Evolutionary conservation across 1,140 invertebrate genomes (phyloP).

Genomic region (Drosophila navojoa): DNA sequence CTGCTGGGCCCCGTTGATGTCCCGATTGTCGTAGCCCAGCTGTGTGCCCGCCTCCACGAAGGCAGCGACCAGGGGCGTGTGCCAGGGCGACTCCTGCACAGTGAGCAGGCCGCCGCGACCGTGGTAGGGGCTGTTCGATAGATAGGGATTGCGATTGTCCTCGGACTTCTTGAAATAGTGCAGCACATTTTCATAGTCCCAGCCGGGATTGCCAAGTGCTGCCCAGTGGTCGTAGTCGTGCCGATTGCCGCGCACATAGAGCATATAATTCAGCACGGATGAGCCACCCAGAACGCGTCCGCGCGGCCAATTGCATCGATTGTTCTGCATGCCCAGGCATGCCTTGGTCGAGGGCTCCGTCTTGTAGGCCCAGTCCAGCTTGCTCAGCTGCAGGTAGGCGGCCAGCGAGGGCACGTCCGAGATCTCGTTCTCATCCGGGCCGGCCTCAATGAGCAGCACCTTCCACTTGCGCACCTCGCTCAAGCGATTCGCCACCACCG

Average conservation of each 20-base stretch:
- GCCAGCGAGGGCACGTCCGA: conserved; percentile 94
- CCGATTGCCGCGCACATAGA: conserved; percentile 92
- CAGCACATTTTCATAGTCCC: conserved; percentile 94
- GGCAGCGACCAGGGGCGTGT: conserved; percentile 90
- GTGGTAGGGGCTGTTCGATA: conserved; percentile 89
- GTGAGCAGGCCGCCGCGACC: conserved; percentile 90
- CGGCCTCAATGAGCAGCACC: conserved; percentile 95
- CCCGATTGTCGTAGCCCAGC: conserved; percentile 93
- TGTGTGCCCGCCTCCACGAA: conserved; percentile 94
- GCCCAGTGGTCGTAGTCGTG: conserved; percentile 97
- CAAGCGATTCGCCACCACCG: conserved; percentile 95
- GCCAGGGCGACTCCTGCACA: conserved; percentile 93
- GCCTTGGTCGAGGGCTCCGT: conserved; percentile 93
- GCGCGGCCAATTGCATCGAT: conserved; percentile 92
- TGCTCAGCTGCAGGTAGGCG: conserved; percentile 93
- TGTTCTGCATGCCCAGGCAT: conserved; percentile 90
- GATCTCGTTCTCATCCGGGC: conserved; percentile 95
- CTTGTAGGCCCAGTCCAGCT: conserved; percentile 96
- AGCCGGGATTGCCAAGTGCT: conserved; percentile 92
- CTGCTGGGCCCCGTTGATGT: conserved; percentile 93
- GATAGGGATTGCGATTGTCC: conserved; percentile 93
- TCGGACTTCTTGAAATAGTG: conserved; percentile 96
- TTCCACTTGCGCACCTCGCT: conserved; percentile 92
- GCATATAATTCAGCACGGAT: conserved; percentile 97
- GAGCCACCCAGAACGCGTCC: conserved; percentile 95